Conservation (phyloP, 2,888 invertebrate species). For the Rosalia funebris region DNA sequence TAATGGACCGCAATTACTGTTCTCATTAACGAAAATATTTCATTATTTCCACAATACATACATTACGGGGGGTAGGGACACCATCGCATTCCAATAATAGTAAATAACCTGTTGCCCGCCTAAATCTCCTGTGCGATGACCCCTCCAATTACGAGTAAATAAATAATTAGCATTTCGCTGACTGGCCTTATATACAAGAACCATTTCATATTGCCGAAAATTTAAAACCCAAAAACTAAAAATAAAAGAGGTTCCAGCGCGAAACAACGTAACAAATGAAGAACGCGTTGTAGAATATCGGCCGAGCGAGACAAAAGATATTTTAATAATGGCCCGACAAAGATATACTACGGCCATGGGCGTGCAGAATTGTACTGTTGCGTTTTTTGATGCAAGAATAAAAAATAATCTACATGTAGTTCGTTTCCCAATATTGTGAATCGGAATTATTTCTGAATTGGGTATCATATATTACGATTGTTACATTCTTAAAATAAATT, state of each 20-base stretch:
- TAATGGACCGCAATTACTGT: too few relatives aligned
- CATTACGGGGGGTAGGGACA: too few relatives aligned
- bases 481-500: too few relatives aligned
- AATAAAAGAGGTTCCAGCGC: slow-evolving; percentile 39
- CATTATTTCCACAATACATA: too few relatives aligned
- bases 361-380: slow-evolving; percentile 9
- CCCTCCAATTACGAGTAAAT: background rate
- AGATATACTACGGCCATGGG: slow-evolving; percentile 38
- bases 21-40: too few relatives aligned
- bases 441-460: too few relatives aligned
- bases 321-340: slow-evolving; percentile 47
- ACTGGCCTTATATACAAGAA: slow-evolving; percentile 27
- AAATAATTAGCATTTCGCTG: slow-evolving; percentile 5
- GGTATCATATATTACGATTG: too few relatives aligned
- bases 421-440: too few relatives aligned
- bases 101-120: background rate
- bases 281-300: slow-evolving; percentile 43
- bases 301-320: slow-evolving; percentile 38
- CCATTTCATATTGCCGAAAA: slow-evolving; percentile 49
- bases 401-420: too few relatives aligned
- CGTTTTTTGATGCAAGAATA: too few relatives aligned
- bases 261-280: slow-evolving; percentile 45
- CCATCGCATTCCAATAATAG: too few relatives aligned
- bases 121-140: background rate
- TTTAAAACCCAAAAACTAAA: slow-evolving; percentile 41